Evolutionary conservation across 1,140 invertebrate genomes (phyloP).

Genomic region (silkworm (Bombyx mori)): ASM3026992v2 NC_085113.1:6501501-6502000

Average conservation of each 20-base stretch:
- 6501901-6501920: conserved; percentile 86
- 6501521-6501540: conserved; percentile 55
- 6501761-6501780: conserved; percentile 52
- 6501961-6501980: conserved; percentile 85
- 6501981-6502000: conserved; percentile 84
- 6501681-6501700: conserved; percentile 45
- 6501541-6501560: conserved; percentile 38
- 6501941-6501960: conserved; percentile 88
- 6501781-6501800: conserved; percentile 66
- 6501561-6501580: conserved; percentile 61
- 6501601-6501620: conserved; percentile 67
- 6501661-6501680: conserved; percentile 61
- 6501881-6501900: conserved; percentile 43
- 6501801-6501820: conserved; percentile 65
- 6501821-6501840: conserved; percentile 59
- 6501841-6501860: conserved; percentile 57
- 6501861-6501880: conserved; percentile 65
- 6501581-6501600: conserved; percentile 69
- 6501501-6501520: conserved; percentile 53
- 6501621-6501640: conserved; percentile 76
- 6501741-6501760: conserved; percentile 62
- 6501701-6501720: conserved; percentile 73
- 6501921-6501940: conserved; percentile 90
- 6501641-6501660: conserved; percentile 71
- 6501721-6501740: conserved; percentile 84